Base-by-base conservation (phyloP, 2,113 vertebrate genomes). In the Enhydra lutris region DNA sequence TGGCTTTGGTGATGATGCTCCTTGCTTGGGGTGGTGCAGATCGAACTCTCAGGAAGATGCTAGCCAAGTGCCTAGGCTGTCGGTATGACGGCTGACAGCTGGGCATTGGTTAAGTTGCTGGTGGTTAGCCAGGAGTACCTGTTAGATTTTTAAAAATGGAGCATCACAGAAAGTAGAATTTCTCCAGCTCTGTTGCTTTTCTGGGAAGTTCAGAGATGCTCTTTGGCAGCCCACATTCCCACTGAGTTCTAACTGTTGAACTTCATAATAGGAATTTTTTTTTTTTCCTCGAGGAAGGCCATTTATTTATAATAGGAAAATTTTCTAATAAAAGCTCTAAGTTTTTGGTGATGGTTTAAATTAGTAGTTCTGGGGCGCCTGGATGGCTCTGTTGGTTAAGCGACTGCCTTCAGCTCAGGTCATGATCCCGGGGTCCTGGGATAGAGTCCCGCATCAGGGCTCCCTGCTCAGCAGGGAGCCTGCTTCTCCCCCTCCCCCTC, bases 321-420 rank as follows among this genome's bases (percentile, higher is more conserved):
- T 86, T 63, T 93, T 17, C 42, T 88, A 76, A 90, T 84, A 59
- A 96, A 96, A 65, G 59, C 61, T 74, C 31, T 78, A 34, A 34
- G 13, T 61, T 93, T 97, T 34, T 11, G 39, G 24, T 88, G 69
- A 78, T 82, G 84, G 55, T 90, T 95, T 84, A 97, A 97, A 94
- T 89, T n/a, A 79, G 52, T 55, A 55, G 52, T 55, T 55, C 17
- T 18, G 52, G 52, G 52, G 17, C 17, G 17, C 52, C 52, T 55
- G 4, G 2, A 55, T 55, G 52, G 52, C 52, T 55, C 52, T 55
- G 4, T 55, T 55, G 52, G 17, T 55, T 18, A 18, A 55, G 52
- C 52, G 52, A 55, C 17, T 55, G 52, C 52, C 17, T 55, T 55
- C 6, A 0, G 52, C 52, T 55, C 52, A 55, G 52, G 52, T 55